A percentile compares a stretch with the other conserved stretches of the same genome.
Conservation (phyloP, 2,113 vertebrate species). For the Bostrychus sinensis region DNA sequence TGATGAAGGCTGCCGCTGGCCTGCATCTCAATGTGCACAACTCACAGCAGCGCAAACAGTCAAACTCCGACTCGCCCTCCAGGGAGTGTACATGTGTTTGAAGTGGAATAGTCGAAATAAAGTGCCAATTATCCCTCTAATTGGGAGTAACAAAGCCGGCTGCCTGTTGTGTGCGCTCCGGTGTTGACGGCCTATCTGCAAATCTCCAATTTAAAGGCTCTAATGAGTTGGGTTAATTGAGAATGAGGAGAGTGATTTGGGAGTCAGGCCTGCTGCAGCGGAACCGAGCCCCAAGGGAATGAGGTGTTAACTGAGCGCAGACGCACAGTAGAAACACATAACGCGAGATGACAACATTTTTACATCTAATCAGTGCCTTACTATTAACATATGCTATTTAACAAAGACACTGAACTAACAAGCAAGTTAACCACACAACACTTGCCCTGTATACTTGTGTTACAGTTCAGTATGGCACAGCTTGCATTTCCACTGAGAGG, state of each 20-base stretch:
- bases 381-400: slow-evolving; percentile 13
- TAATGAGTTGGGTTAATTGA: slow-evolving; percentile 72
- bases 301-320: slow-evolving; percentile 31
- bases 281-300: slow-evolving; percentile 28
- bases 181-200: slow-evolving; percentile 67
- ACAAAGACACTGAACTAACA: slow-evolving; percentile 20
- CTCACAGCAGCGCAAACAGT: slow-evolving; percentile 65
- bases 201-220: slow-evolving; percentile 65
- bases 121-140: slow-evolving; percentile 76
- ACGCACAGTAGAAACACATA: slow-evolving; percentile 21
- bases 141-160: slow-evolving; percentile 69
- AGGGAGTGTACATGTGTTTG: slow-evolving; percentile 59
- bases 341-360: slow-evolving; percentile 13
- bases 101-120: slow-evolving; percentile 66
- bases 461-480: background rate
- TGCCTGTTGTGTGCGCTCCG: slow-evolving; percentile 58
- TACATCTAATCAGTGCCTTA: slow-evolving; percentile 20
- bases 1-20: slow-evolving; percentile 54
- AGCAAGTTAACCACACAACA: slow-evolving; percentile 22
- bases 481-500: background rate
- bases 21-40: slow-evolving; percentile 62
- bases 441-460: background rate
- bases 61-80: slow-evolving; percentile 52
- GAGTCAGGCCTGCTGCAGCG: slow-evolving; percentile 40
- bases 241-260: slow-evolving; percentile 59